A percentile compares a stretch with the other conserved stretches of the same genome.
phyloP scores from a whole-genome alignment of 2,113 vertebrate genomes.

The Sturnus vulgaris region DNA sequence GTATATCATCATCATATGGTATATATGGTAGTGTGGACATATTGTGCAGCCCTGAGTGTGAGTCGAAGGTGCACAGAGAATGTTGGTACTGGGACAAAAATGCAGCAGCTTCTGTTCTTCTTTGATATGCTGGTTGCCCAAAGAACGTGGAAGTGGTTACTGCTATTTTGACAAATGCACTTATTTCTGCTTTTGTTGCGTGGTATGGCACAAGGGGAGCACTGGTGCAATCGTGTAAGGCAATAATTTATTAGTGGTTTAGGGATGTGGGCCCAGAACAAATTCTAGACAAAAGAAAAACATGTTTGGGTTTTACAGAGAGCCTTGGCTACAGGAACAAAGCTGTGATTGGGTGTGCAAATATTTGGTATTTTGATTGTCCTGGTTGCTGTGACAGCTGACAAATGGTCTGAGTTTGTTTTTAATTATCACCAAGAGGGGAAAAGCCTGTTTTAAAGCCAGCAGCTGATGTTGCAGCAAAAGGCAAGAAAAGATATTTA shows the following conservation, averaged over 20 bases:
- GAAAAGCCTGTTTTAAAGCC: slow-evolving; percentile 38
- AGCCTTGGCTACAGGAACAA: slow-evolving; percentile 57
- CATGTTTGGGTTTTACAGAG: slow-evolving; percentile 63
- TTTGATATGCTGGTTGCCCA: background rate
- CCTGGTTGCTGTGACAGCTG: slow-evolving; percentile 50
- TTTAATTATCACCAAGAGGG: slow-evolving; percentile 62
- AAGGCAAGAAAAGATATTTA: slow-evolving; percentile 21
- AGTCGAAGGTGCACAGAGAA: background rate
- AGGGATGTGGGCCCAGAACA: slow-evolving; percentile 61
- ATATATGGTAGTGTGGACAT: background rate
- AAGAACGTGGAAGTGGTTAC: slow-evolving; percentile 22
- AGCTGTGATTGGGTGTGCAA: slow-evolving; percentile 52
- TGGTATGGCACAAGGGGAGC: slow-evolving; percentile 38
- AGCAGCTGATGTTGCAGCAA: slow-evolving; percentile 40
- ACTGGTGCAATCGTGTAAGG: background rate
- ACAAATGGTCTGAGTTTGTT: slow-evolving; percentile 48
- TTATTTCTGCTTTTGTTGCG: slow-evolving; percentile 53
- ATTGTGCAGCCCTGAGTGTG: background rate
- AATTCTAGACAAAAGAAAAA: slow-evolving; percentile 72
- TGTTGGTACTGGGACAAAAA: background rate
- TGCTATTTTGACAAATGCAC: slow-evolving; percentile 39
- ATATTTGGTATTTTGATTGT: slow-evolving; percentile 55
- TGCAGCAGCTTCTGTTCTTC: background rate
- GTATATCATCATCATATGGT: too few species aligned
- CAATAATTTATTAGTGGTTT: slow-evolving; percentile 59